Percentiles rank a stretch among this genome's conserved stretches.
phyloP scores from a whole-genome alignment of 2,888 invertebrate genomes.

The Germaria angustata region DNA sequence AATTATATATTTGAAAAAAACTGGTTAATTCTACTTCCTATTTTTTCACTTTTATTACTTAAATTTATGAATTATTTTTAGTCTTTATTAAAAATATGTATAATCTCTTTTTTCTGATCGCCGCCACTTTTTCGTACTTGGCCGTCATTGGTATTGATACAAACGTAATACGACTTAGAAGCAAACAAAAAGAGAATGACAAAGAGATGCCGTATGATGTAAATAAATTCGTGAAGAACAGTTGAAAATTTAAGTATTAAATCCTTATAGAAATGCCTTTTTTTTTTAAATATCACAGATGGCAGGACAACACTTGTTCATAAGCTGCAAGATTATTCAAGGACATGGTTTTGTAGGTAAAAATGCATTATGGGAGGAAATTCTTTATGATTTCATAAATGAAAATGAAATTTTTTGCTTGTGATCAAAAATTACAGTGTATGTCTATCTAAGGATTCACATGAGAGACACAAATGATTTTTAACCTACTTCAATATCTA shows the following conservation, averaged over 20 bases:
- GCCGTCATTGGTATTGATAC: constrained; percentile 37
- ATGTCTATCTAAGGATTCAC: too few relatives aligned
- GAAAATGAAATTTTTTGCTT: too few relatives aligned
- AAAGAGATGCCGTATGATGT: constrained; percentile 1
- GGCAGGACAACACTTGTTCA: too few relatives aligned
- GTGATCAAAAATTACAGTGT: too few relatives aligned
- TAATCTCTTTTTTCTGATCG: constrained; percentile 41
- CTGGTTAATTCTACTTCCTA: not conserved
- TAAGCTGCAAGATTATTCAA: too few relatives aligned
- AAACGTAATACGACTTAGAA: constrained; percentile 7
- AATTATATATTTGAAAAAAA: constrained; percentile 27
- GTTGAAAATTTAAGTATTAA: not conserved
- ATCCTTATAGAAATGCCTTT: too few relatives aligned
- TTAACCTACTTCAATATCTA: too few relatives aligned
- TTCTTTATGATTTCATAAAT: too few relatives aligned
- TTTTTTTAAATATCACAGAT: too few relatives aligned
- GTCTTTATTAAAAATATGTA: constrained; percentile 27
- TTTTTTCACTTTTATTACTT: constrained; percentile 46
- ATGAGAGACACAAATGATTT: too few relatives aligned
- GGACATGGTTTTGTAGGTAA: too few relatives aligned
- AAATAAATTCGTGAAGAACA: not conserved
- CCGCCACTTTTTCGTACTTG: constrained; percentile 54
- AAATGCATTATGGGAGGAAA: too few relatives aligned
- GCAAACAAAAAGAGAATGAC: not conserved
- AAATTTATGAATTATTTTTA: constrained; percentile 30